Conservation (phyloP, 2,113 vertebrate genomes). For the Corythornis vintsioides region DNA sequence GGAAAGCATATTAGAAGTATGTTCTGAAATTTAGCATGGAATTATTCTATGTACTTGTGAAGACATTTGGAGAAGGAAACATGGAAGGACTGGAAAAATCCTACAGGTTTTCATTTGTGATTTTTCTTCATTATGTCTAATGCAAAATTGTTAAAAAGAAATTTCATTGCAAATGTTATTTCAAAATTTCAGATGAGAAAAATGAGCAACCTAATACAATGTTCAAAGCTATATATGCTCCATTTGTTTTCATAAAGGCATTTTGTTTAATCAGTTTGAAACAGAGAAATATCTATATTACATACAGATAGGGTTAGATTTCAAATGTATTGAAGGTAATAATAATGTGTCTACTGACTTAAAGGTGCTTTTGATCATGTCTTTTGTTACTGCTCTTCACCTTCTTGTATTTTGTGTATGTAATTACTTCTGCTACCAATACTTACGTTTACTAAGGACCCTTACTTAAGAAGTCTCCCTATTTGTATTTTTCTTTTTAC, state of each 20-base stretch:
- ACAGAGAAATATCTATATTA: not conserved
- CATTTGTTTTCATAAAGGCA: not conserved
- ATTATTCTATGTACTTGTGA: not conserved
- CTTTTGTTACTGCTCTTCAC: not conserved
- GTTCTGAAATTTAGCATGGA: not conserved
- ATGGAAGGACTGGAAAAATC: not conserved
- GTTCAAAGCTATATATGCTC: not conserved
- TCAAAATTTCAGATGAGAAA: not conserved
- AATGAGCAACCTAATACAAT: not conserved
- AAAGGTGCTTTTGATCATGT: not conserved
- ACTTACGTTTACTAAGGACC: not conserved
- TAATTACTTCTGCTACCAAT: slow-evolving; percentile 15
- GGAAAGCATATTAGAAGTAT: not conserved
- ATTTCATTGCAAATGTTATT: not conserved
- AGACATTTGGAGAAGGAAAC: not conserved
- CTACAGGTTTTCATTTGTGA: not conserved
- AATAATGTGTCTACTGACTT: not conserved
- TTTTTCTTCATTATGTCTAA: not conserved
- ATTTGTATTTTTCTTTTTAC: not conserved
- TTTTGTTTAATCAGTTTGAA: not conserved
- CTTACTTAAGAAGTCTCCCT: not conserved
- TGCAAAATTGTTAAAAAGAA: not conserved
- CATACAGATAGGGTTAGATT: not conserved
- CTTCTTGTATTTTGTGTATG: not conserved
- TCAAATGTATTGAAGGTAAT: not conserved